Evolutionary conservation across 2,113 vertebrate species (phyloP).

Genomic region (Acrocephalus arundinaceus): DNA sequence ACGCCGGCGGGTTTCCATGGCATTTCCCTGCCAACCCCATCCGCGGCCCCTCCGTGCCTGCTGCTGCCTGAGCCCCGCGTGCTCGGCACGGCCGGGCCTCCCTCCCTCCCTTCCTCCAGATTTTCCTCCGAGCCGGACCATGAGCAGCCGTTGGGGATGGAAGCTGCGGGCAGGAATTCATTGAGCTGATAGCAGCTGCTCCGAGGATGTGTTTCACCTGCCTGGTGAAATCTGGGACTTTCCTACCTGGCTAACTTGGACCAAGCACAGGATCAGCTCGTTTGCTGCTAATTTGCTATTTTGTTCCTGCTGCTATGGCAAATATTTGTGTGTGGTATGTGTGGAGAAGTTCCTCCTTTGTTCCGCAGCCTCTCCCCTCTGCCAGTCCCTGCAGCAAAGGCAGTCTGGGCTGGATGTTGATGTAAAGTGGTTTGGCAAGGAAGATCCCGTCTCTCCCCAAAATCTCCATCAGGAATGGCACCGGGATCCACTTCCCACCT

Average conservation of each 20-base stretch:
- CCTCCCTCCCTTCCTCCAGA: not conserved
- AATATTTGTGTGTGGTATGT: conserved; percentile 60
- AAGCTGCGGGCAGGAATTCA: conserved; percentile 4
- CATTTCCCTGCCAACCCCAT: not conserved
- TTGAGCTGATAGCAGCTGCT: not conserved
- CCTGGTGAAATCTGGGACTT: conserved; percentile 15
- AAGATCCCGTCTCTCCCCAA: not conserved
- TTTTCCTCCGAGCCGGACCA: not conserved
- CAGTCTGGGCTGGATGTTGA: conserved; percentile 3
- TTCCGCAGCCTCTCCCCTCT: conserved; percentile 36
- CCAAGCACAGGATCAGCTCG: not conserved
- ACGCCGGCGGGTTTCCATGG: conserved; percentile 57
- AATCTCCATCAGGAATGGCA: not conserved
- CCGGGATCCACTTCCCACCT: not conserved
- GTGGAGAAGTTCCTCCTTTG: conserved; percentile 51
- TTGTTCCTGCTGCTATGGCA: conserved; percentile 50
- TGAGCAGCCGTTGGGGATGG: conserved; percentile 22
- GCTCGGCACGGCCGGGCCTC: not conserved
- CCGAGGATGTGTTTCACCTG: conserved; percentile 13
- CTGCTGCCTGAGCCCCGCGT: not conserved
- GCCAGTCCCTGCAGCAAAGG: conserved; percentile 56
- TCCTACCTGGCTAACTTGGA: not conserved
- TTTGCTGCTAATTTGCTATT: conserved; percentile 53
- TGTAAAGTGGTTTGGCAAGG: conserved; percentile 50
- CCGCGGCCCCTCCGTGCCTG: conserved; percentile 17